These are phyloP conservation scores for Clepsis dumicolana DNA, from an alignment of 2,888 invertebrate species.

Conservation along the genomic window DNA sequence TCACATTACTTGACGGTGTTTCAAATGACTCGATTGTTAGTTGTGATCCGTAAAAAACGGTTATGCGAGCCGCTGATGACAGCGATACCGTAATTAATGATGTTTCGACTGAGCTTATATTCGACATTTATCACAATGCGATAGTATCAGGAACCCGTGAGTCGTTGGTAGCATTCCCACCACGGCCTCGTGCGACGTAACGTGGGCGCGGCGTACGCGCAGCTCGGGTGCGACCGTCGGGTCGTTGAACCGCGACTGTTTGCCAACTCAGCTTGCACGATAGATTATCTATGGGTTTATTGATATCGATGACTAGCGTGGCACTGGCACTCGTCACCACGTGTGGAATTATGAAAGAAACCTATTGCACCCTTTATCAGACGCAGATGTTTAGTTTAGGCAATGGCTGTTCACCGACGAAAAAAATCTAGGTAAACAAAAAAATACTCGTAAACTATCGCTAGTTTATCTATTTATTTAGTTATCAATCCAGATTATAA, in stretches of 20 bases:
- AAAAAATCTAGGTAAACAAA: neutral
- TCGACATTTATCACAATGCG: constrained; percentile 20
- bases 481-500: too few relatives aligned
- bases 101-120: neutral
- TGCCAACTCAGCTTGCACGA: constrained; percentile 83
- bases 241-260: constrained; percentile 85
- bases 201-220: constrained; percentile 72
- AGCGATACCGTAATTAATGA: constrained; percentile 15
- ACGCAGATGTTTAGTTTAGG: neutral
- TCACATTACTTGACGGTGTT: neutral
- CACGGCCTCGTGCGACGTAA: constrained; percentile 55
- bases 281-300: constrained; percentile 69
- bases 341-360: constrained; percentile 33
- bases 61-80: constrained; percentile 20
- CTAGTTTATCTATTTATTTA: too few relatives aligned
- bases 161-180: constrained; percentile 38
- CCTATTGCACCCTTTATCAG: neutral
- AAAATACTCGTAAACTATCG: too few relatives aligned
- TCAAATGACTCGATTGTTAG: neutral
- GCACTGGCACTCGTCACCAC: constrained; percentile 44
- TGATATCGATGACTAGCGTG: constrained; percentile 70
- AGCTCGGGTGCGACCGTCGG: constrained; percentile 76
- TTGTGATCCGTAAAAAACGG: constrained; percentile 1
- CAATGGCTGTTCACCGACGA: neutral
- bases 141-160: constrained; percentile 40